A percentile compares a stretch with the other conserved stretches of the same genome.
Conservation (phyloP, 2,888 invertebrate genomes). For the Synanthedon myopaeformis region DNA sequence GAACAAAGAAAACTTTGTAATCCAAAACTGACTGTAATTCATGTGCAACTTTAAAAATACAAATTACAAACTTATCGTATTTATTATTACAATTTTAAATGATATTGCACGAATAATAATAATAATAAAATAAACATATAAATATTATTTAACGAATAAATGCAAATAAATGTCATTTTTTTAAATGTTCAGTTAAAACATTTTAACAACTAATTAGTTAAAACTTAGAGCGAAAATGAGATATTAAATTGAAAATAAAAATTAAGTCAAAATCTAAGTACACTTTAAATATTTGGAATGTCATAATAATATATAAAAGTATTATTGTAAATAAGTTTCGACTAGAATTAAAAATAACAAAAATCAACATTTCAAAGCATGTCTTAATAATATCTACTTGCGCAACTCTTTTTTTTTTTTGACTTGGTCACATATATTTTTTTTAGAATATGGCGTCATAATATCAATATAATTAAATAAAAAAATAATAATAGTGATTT, state of each 20-base stretch:
- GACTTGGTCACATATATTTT: too few relatives aligned
- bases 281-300: constrained; percentile 11
- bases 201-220: not conserved
- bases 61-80: not conserved
- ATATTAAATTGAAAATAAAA: not conserved
- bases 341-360: constrained; percentile 13
- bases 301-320: not conserved
- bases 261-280: not conserved
- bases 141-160: not conserved
- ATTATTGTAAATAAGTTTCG: constrained; percentile 11
- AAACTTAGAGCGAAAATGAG: too few relatives aligned
- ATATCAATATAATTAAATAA: too few relatives aligned
- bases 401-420: too few relatives aligned
- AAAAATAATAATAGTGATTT: too few relatives aligned
- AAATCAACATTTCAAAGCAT: not conserved
- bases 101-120: not conserved
- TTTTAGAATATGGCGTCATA: too few relatives aligned
- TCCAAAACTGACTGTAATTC: too few relatives aligned
- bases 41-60: too few relatives aligned
- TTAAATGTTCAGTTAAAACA: not conserved
- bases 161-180: not conserved
- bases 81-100: not conserved
- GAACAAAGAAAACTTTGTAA: too few relatives aligned
- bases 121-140: not conserved
- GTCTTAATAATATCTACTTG: too few relatives aligned